A percentile compares a stretch with the other conserved stretches of the same genome.
These are phyloP conservation scores for Aspidiotus destructor DNA, from an alignment of 2,888 invertebrate species.

Conservation along the genomic window DNA sequence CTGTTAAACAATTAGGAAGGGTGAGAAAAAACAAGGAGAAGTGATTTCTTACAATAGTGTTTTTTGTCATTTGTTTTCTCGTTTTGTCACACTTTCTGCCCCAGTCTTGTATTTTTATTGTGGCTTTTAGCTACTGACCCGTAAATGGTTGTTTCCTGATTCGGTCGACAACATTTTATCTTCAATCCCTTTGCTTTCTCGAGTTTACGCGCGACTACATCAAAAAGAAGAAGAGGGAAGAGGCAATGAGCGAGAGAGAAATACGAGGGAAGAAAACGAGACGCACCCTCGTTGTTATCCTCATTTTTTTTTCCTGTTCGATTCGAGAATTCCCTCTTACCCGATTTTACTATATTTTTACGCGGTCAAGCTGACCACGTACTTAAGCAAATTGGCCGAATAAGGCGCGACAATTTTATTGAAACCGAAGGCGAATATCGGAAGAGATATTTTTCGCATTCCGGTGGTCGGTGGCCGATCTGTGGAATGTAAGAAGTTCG, in stretches of 20 bases:
- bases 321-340: too few relatives aligned
- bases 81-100: slow-evolving; percentile 10
- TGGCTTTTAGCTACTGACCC: slow-evolving; percentile 9
- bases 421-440: too few relatives aligned
- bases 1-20: slow-evolving; percentile 4
- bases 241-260: too few relatives aligned
- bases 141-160: slow-evolving; percentile 16
- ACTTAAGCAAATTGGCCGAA: too few relatives aligned
- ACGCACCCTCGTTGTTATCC: too few relatives aligned
- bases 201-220: too few relatives aligned
- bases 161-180: slow-evolving; percentile 3
- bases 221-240: too few relatives aligned
- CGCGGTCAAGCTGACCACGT: too few relatives aligned
- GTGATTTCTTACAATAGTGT: slow-evolving; percentile 25
- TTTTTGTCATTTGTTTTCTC: slow-evolving; percentile 21
- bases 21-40: slow-evolving; percentile 6
- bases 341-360: too few relatives aligned
- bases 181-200: not conserved
- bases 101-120: not conserved
- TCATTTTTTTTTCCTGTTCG: too few relatives aligned
- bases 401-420: too few relatives aligned
- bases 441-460: not conserved
- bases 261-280: too few relatives aligned
- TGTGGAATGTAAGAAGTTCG: not conserved
- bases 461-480: not conserved